A percentile compares a stretch with the other conserved stretches of the same genome.
Conservation (phyloP, 2,888 invertebrate species). For the Aporophyla nigra region DNA sequence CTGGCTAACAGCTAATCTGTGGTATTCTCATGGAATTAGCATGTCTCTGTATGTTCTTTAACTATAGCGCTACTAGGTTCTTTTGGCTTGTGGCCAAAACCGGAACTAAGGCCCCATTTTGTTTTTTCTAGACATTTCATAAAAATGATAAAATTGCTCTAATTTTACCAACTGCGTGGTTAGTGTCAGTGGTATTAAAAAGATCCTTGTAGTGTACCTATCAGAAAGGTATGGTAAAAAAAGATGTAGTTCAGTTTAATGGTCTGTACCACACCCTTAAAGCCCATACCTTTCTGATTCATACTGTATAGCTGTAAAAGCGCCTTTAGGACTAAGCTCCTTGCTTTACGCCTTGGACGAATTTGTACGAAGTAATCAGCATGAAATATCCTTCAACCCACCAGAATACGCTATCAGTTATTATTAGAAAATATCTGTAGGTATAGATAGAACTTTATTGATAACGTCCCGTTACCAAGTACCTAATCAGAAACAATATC, state of each 20-base stretch:
- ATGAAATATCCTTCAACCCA: neutral
- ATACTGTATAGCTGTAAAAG: neutral
- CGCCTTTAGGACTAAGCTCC: neutral
- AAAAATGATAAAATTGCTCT: no score
- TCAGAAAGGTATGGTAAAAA: no score
- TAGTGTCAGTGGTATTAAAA: neutral
- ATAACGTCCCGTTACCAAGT: neutral
- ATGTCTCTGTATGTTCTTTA: no score
- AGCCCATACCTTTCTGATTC: no score
- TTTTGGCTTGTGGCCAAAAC: neutral
- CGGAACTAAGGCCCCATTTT: neutral
- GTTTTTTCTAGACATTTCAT: neutral
- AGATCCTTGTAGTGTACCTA: neutral
- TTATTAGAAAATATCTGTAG: neutral
- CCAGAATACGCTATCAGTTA: neutral
- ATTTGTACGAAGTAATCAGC: neutral
- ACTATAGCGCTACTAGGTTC: neutral
- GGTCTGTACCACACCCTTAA: no score
- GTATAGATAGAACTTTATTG: neutral
- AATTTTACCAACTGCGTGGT: neutral
- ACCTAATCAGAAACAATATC: neutral
- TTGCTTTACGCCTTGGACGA: neutral
- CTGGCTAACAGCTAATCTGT: no score
- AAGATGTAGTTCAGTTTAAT: no score
- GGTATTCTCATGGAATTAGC: no score